Conservation (phyloP, 2,113 vertebrate genomes). For the Guaruba guarouba region DNA sequence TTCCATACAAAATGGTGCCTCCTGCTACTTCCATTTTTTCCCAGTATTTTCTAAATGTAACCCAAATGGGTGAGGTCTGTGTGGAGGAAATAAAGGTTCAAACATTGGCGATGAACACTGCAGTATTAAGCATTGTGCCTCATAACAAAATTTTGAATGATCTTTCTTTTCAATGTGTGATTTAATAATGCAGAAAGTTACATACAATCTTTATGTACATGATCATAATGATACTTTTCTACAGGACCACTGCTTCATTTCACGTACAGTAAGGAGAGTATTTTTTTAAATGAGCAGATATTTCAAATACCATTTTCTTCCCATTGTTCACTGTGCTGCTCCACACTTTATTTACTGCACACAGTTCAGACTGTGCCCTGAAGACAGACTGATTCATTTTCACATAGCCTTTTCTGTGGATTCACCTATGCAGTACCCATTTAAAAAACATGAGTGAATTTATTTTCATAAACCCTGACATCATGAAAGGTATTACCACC, state of each 20-base stretch:
- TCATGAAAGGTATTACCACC: background rate
- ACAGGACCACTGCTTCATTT: conserved; percentile 15
- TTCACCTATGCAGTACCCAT: background rate
- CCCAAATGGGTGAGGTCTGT: background rate
- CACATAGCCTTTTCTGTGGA: background rate
- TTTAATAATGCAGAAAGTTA: background rate
- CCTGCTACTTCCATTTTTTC: conserved; percentile 20
- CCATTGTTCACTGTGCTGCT: background rate
- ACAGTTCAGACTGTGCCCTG: conserved; percentile 1
- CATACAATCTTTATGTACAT: background rate
- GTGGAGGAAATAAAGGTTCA: conserved; percentile 19
- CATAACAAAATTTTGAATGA: background rate
- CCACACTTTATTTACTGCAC: conserved; percentile 16
- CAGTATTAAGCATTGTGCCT: background rate
- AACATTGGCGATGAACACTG: background rate
- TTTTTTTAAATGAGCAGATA: background rate
- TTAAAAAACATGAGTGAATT: background rate
- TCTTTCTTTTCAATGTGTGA: background rate
- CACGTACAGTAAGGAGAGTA: background rate
- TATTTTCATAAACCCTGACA: conserved; percentile 17
- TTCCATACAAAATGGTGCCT: background rate
- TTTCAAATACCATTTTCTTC: background rate
- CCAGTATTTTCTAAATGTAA: background rate
- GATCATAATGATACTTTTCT: background rate
- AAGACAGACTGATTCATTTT: conserved; percentile 1